Evolutionary conservation across 2,888 invertebrate species (phyloP), one percentile per base, ranked within the genome.

Genomic region (Melinopterus prodromus): DNA sequence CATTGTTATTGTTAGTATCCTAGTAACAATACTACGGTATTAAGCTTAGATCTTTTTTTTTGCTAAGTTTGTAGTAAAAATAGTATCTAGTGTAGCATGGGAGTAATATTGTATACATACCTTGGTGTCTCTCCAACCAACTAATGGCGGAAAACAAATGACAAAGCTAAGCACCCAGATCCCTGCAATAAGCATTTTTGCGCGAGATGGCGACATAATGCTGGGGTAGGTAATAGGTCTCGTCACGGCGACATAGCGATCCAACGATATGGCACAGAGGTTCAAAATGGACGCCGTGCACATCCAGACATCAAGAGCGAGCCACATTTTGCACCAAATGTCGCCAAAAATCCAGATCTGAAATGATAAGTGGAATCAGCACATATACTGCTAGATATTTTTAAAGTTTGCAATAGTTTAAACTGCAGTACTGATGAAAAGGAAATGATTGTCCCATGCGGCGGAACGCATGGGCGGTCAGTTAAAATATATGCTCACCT

Each of bases 291-390:
- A 98, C 0, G 99, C 98, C 0, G 99, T 99, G 90, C 98, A 99
- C 96, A 99, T 96, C 97, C 98, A 98, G 12, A 99, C 99, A 90
- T 99, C 99, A 80, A 98, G 94, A 0, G 99, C 98, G 82, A 99
- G 91, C 99, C 99, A 99, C 83, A 98, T 94, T 81, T 96, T 95
- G 90, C 99, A 99, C 97, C 98, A 98, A 72, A 97, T 92, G 89
- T 96, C 95, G 77, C 99, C 98, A 88, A 98, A 99, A 86, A 98
- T 96, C 99, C 99, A 99, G 87, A 97, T 95, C 95, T 97, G 91
- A 70, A 90, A 74, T 35, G 37, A 74, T 15, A 71, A 71, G 4
- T 69, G 4, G 12, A 26, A 3, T 26, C 26, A 26, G 26, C 3
- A 26, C 26, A 26, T 26, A 53, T 53, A 53, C 5, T 53, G 1